phyloP scores from a whole-genome alignment of 1,140 invertebrate species.

The Aphelenchoides fujianensis region DNA sequence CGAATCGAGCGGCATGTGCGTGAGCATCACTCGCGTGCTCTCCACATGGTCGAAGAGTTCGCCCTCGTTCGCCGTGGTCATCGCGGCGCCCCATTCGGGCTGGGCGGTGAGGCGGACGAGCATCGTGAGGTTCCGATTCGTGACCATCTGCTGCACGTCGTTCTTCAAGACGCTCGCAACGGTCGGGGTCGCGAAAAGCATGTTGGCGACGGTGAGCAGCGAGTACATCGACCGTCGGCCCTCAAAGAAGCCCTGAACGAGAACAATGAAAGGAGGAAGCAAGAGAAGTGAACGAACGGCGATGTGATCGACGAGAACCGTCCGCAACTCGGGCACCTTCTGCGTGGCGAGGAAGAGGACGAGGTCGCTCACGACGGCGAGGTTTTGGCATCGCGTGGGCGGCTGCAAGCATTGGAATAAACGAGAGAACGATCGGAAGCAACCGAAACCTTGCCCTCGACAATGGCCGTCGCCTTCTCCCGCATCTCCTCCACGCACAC shows the following conservation, averaged over 20 bases:
- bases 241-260: constrained; percentile 3
- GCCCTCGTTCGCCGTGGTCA: background rate
- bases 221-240: constrained; percentile 6
- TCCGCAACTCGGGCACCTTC: constrained; percentile 5
- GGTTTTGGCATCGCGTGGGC: background rate
- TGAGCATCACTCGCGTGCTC: background rate
- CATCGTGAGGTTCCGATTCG: background rate
- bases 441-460: background rate
- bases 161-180: background rate
- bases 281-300: background rate
- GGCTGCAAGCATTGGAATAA: background rate
- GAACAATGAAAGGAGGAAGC: background rate
- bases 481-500: constrained; percentile 1
- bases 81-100: background rate
- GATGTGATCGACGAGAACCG: background rate
- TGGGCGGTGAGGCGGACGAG: background rate
- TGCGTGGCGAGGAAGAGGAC: background rate
- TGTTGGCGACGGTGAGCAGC: background rate
- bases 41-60: background rate
- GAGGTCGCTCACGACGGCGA: constrained; percentile 8
- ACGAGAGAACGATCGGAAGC: background rate
- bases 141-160: constrained; percentile 14
- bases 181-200: background rate
- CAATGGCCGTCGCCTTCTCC: background rate
- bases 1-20: background rate